A percentile compares a stretch with the other conserved stretches of the same genome.
Conservation (phyloP, 2,888 invertebrate genomes). For the Tinea trinotella region DNA sequence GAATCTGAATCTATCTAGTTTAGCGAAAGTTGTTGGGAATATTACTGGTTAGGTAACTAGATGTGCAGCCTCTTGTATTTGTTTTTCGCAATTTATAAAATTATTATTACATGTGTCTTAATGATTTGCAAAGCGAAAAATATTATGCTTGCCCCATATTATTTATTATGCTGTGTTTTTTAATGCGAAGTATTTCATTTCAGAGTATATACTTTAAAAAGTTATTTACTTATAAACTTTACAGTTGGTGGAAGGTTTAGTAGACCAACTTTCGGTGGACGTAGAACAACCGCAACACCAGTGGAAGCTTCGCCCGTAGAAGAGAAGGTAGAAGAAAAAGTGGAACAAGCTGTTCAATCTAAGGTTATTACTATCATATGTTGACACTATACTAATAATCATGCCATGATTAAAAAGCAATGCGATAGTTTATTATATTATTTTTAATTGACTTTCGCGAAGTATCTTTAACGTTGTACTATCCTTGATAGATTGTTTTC, state of each 20-base stretch:
- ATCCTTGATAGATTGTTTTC: background rate
- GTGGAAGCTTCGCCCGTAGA: conserved; percentile 34
- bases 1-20: background rate
- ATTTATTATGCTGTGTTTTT: background rate
- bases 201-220: no score
- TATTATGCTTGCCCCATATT: conserved; percentile 1
- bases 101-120: background rate
- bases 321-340: conserved; percentile 39
- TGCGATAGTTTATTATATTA: conserved; percentile 5
- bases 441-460: background rate
- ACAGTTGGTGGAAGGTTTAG: conserved; percentile 48
- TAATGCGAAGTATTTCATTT: background rate
- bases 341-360: conserved; percentile 43
- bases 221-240: conserved; percentile 1
- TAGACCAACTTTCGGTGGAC: conserved; percentile 45
- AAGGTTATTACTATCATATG: conserved; percentile 37
- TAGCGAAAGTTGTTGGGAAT: conserved; percentile 8
- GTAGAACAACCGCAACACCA: conserved; percentile 44
- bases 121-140: background rate
- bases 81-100: background rate
- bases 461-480: background rate
- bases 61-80: background rate
- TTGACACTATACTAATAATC: background rate
- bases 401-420: background rate
- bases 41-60: background rate